Conservation (phyloP, 2,888 invertebrate species). For the Melinaea menophilus region DNA sequence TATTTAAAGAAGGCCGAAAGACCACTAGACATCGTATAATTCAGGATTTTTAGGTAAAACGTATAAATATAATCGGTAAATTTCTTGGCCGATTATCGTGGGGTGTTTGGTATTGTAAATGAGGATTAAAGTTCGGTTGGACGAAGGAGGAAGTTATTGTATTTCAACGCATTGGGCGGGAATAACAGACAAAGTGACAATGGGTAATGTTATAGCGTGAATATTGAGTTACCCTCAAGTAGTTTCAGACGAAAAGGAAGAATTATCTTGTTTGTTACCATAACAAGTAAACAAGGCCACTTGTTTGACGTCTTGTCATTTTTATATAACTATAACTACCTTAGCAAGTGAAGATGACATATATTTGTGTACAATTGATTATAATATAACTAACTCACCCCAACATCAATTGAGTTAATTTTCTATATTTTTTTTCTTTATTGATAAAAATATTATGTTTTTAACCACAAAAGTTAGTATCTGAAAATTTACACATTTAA, state of each 20-base stretch:
- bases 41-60: constrained; percentile 17
- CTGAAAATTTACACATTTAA: too few relatives aligned
- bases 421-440: too few relatives aligned
- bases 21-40: constrained; percentile 22
- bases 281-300: not conserved
- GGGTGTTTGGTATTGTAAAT: constrained; percentile 3
- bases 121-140: constrained; percentile 1
- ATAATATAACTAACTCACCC: too few relatives aligned
- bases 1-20: constrained; percentile 17
- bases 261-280: not conserved
- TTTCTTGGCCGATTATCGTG: constrained; percentile 15
- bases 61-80: constrained; percentile 22
- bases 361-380: too few relatives aligned
- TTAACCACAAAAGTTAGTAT: too few relatives aligned
- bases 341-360: too few relatives aligned
- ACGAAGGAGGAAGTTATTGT: constrained; percentile 13
- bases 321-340: too few relatives aligned
- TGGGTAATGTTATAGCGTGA: constrained; percentile 8
- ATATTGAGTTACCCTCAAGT: constrained; percentile 11
- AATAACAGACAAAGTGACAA: constrained; percentile 9
- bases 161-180: constrained; percentile 11
- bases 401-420: too few relatives aligned
- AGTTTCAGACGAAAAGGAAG: not conserved
- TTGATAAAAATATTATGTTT: too few relatives aligned
- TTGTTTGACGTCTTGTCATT: not conserved